These are phyloP conservation scores for Syngnathus typhle DNA, from an alignment of 2,113 vertebrate species.

Conservation along the genomic window DNA sequence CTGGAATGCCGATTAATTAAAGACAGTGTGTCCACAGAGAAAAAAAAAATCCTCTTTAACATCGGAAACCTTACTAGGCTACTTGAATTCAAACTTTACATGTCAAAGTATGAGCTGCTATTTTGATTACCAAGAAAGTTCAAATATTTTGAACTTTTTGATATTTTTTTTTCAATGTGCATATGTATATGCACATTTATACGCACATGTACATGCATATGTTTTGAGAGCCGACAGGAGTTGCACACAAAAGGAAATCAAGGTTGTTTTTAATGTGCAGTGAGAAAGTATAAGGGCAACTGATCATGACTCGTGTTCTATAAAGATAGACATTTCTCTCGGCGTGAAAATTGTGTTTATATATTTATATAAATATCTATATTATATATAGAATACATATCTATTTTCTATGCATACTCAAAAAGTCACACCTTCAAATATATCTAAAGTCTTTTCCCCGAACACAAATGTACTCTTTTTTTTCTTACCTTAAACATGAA, in stretches of 20 bases:
- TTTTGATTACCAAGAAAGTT: neutral
- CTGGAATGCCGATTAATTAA: too few relatives aligned
- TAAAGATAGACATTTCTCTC: constrained; percentile 76
- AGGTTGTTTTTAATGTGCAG: constrained; percentile 70
- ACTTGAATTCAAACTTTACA: neutral
- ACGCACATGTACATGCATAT: neutral
- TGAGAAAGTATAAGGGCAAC: constrained; percentile 74
- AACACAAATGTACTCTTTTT: constrained; percentile 66
- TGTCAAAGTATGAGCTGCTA: neutral
- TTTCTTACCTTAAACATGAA: constrained; percentile 69
- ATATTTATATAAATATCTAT: constrained; percentile 79
- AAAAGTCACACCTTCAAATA: constrained; percentile 74
- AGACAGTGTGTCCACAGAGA: too few relatives aligned
- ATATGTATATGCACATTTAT: neutral
- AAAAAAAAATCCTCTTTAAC: too few relatives aligned
- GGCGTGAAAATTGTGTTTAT: constrained; percentile 76
- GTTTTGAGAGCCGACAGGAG: neutral
- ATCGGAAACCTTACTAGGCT: neutral
- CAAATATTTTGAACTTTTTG: neutral
- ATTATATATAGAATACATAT: constrained; percentile 79
- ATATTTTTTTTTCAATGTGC: too few relatives aligned
- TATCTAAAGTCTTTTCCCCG: constrained; percentile 67
- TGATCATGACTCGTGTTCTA: constrained; percentile 75
- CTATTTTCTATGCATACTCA: constrained; percentile 77
- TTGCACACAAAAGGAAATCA: constrained; percentile 59